Percentiles rank a stretch among this genome's conserved stretches.
phyloP scores from a whole-genome alignment of 2,888 invertebrate species.

The Anarsia innoxiella region DNA sequence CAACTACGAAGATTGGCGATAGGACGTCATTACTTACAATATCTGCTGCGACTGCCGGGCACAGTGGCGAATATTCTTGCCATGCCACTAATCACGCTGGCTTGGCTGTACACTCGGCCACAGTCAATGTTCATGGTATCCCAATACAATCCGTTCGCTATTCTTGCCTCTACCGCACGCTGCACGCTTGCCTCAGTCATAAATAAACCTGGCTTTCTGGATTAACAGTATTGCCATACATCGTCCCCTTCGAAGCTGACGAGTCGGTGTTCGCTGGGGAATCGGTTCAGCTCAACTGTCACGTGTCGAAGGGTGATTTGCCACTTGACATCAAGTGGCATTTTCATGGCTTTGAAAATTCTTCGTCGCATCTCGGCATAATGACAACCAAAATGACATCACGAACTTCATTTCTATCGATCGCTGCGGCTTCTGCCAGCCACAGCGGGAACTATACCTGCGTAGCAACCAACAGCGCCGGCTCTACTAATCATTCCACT shows the following conservation, averaged over 20 bases:
- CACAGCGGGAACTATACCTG: slow-evolving; percentile 87
- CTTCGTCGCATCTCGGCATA: slow-evolving; percentile 76
- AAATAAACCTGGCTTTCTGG: slow-evolving; percentile 61
- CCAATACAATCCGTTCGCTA: slow-evolving; percentile 31
- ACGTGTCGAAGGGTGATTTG: slow-evolving; percentile 83
- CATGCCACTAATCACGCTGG: slow-evolving; percentile 81
- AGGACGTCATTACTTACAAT: slow-evolving; percentile 80
- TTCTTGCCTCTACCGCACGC: slow-evolving; percentile 57
- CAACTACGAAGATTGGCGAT: slow-evolving; percentile 76
- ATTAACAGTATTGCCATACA: slow-evolving; percentile 79
- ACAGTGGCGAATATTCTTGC: slow-evolving; percentile 83
- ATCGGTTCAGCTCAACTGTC: slow-evolving; percentile 79
- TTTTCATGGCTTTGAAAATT: slow-evolving; percentile 78
- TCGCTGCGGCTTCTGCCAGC: slow-evolving; percentile 79
- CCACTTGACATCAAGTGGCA: slow-evolving; percentile 85
- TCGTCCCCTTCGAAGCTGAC: slow-evolving; percentile 79
- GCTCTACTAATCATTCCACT: slow-evolving; percentile 80
- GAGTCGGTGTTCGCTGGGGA: slow-evolving; percentile 82
- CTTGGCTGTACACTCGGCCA: slow-evolving; percentile 75
- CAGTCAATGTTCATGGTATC: slow-evolving; percentile 81
- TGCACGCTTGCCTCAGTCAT: slow-evolving; percentile 67
- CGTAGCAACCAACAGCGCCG: slow-evolving; percentile 82
- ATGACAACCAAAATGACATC: slow-evolving; percentile 79
- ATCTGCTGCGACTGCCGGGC: slow-evolving; percentile 77
- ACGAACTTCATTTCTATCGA: slow-evolving; percentile 81